phyloP scores from a whole-genome alignment of 1,140 invertebrate genomes.

The Phenacoccus solenopsis region DNA sequence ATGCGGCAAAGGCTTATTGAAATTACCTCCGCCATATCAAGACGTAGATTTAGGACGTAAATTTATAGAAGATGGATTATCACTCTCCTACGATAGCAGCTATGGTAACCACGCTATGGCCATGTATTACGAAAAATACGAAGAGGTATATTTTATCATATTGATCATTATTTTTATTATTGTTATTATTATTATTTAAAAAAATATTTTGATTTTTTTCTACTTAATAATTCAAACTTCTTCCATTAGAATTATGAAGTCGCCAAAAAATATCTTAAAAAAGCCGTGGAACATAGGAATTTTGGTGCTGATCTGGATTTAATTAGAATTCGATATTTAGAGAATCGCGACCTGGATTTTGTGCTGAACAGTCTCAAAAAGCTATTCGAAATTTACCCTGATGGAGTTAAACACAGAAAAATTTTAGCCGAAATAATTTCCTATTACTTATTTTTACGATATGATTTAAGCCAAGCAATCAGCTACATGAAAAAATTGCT shows the following conservation, averaged over 20 bases:
- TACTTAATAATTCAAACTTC: too few species aligned
- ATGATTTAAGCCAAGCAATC: not conserved
- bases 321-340: not conserved
- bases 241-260: not conserved
- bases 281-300: not conserved
- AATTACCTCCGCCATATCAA: not conserved
- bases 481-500: not conserved
- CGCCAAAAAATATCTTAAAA: not conserved
- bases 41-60: not conserved
- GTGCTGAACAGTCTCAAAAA: not conserved
- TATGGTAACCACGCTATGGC: slow-evolving; percentile 4
- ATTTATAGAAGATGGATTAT: not conserved
- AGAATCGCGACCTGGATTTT: not conserved
- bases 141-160: not conserved
- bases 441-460: not conserved
- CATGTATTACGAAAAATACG: not conserved
- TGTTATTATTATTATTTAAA: not conserved
- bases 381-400: not conserved
- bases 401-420: not conserved
- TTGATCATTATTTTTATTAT: not conserved
- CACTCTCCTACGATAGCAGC: not conserved
- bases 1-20: not conserved
- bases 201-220: not conserved
- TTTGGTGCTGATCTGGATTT: not conserved
- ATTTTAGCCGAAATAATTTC: not conserved